A percentile compares a stretch with the other conserved stretches of the same genome.
Conservation (phyloP, 2,113 vertebrate species). For the Dendrocopos noguchii region DNA sequence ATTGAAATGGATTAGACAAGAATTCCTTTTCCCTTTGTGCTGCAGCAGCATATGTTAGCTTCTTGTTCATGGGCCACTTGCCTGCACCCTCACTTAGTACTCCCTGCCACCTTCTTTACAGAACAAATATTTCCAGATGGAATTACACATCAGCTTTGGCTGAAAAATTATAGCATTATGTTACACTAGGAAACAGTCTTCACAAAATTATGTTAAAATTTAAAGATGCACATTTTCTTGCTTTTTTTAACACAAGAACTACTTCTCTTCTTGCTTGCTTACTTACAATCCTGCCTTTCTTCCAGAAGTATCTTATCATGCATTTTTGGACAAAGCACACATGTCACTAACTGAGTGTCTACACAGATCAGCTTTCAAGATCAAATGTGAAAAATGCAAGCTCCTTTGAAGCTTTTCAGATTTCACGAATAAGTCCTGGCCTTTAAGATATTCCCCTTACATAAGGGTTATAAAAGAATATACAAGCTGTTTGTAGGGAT, state of each 20-base stretch:
- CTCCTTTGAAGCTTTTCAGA: background rate
- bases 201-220: background rate
- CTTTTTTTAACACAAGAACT: background rate
- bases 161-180: background rate
- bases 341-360: too few species aligned
- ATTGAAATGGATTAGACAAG: background rate
- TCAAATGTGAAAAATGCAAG: too few species aligned
- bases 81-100: background rate
- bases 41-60: accelerated
- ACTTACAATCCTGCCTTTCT: background rate
- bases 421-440: background rate
- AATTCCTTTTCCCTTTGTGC: background rate
- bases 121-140: background rate
- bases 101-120: background rate
- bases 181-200: background rate
- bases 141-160: background rate
- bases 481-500: background rate
- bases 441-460: background rate
- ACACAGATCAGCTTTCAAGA: background rate
- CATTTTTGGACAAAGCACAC: background rate
- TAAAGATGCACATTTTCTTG: background rate
- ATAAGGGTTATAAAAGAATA: background rate
- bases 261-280: background rate
- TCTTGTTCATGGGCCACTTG: accelerated
- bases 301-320: background rate